A percentile compares a stretch with the other conserved stretches of the same genome.
Conservation (phyloP, 2,797 vertebrate genomes). For the Sarcoramphus papa region DNA sequence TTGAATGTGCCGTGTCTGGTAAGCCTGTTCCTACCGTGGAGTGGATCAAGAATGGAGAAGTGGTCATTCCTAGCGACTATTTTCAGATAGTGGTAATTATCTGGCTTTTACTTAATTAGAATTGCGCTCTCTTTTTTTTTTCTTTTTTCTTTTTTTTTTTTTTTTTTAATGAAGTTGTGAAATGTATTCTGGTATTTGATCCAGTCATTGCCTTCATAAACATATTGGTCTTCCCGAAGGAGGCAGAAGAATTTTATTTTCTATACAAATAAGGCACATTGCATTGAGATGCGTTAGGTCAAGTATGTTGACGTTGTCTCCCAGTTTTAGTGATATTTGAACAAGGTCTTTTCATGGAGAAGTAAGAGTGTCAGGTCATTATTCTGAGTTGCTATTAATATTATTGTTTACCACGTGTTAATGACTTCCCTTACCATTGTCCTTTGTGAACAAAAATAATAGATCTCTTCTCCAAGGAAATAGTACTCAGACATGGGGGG, state of each 20-base stretch:
- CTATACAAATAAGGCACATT: neutral
- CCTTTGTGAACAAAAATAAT: neutral
- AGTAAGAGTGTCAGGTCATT: too few species aligned
- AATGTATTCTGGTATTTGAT: neutral
- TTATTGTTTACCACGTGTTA: neutral
- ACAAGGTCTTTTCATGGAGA: neutral
- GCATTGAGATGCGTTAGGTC: neutral
- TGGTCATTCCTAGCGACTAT: slow-evolving; percentile 93
- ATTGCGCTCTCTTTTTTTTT: too few species aligned
- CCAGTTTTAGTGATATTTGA: neutral
- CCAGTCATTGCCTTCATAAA: fast-evolving
- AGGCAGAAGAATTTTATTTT: neutral
- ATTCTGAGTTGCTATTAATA: neutral
- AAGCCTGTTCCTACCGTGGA: slow-evolving; percentile 84
- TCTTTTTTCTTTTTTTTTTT: neutral
- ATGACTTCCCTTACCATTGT: neutral
- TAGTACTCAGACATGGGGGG: too few species aligned
- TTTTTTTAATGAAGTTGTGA: neutral
- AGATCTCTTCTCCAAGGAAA: neutral
- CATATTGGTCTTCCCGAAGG: neutral
- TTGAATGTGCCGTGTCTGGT: slow-evolving; percentile 88
- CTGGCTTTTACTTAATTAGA: neutral
- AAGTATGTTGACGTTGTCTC: fast-evolving
- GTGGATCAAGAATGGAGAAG: slow-evolving; percentile 95
- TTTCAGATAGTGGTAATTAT: slow-evolving; percentile 91